Evolutionary conservation across 1,140 invertebrate genomes (phyloP).

Genomic region (Anagrus nilaparvatae): DNA sequence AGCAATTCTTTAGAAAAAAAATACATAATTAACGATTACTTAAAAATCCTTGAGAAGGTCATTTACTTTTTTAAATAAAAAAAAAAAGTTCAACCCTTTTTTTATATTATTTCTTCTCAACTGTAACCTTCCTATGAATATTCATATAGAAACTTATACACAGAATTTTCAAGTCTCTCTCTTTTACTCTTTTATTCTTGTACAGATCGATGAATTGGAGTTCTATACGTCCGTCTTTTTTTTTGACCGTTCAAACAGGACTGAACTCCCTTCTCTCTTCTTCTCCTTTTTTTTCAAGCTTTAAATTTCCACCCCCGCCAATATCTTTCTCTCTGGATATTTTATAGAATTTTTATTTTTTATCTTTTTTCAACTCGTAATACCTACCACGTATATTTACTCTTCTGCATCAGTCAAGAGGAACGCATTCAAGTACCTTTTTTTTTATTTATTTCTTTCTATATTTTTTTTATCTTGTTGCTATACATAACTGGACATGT

Average conservation of each 20-base stretch:
- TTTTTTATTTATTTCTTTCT: constrained; percentile 18
- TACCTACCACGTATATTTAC: no score
- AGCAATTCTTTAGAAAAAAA: no score
- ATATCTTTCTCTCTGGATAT: constrained; percentile 16
- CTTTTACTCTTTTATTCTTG: constrained; percentile 13
- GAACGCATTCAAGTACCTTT: constrained; percentile 24
- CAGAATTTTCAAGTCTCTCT: no score
- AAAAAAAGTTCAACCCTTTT: no score
- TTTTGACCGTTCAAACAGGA: constrained; percentile 6
- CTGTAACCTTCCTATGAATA: no score
- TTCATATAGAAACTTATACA: no score
- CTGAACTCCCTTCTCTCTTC: background rate
- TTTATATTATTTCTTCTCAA: no score
- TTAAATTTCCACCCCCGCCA: constrained; percentile 17
- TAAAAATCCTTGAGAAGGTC: no score
- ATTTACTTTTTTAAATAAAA: no score
- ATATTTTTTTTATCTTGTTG: constrained; percentile 19
- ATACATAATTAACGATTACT: no score
- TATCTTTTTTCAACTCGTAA: constrained; percentile 13
- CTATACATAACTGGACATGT: constrained; percentile 8
- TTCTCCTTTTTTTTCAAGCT: constrained; percentile 17
- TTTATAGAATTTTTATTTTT: background rate
- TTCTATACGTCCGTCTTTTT: no score
- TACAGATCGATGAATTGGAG: background rate
- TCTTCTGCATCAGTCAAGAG: constrained; percentile 19